phyloP scores from a whole-genome alignment of 2,113 vertebrate species.

The Syngnathus floridae region DNA sequence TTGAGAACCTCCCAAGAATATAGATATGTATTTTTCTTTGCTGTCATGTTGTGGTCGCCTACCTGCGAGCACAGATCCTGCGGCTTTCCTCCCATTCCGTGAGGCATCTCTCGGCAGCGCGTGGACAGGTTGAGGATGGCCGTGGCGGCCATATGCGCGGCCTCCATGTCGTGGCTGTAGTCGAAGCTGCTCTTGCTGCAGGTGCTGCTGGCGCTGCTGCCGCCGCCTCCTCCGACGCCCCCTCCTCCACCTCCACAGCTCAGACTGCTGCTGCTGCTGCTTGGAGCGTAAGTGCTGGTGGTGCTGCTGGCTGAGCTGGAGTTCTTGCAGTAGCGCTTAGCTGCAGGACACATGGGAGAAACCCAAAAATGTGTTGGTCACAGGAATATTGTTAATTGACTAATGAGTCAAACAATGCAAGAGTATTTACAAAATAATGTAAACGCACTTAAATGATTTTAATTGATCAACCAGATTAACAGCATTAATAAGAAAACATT shows the following conservation, averaged over 20 bases:
- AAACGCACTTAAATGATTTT: no score
- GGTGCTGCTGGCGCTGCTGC: conserved; percentile 98
- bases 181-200: conserved; percentile 99
- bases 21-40: no score
- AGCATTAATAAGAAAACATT: not conserved
- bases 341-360: conserved; percentile 60
- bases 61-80: conserved; percentile 92
- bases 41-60: conserved; percentile 33
- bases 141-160: conserved; percentile 96
- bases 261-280: conserved; percentile 89
- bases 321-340: conserved; percentile 96
- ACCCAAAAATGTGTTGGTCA: not conserved
- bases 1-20: not conserved
- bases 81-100: conserved; percentile 87
- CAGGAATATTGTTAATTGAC: no score
- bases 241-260: conserved; percentile 83
- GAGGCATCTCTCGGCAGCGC: conserved; percentile 97
- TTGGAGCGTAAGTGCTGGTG: conserved; percentile 93
- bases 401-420: no score
- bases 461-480: no score
- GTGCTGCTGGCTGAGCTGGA: conserved; percentile 95
- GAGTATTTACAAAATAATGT: no score
- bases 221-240: conserved; percentile 74
- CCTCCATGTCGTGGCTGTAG: conserved; percentile 98
- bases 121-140: conserved; percentile 99